phyloP scores from a whole-genome alignment of 2,888 invertebrate genomes.

The Lasiommata megera region DNA sequence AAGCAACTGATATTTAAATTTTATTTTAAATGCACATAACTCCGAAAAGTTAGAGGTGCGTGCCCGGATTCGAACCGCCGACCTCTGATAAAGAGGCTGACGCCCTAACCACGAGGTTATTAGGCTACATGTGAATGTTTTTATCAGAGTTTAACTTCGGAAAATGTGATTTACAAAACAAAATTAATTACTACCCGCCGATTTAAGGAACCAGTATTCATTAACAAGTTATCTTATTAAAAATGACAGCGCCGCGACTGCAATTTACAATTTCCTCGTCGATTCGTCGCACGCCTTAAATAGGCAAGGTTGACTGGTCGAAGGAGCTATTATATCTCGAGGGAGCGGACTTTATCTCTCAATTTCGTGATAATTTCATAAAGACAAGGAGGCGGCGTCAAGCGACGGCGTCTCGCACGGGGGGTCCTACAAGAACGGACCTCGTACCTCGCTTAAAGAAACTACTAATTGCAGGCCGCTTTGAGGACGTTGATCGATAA shows the following conservation, averaged over 20 bases:
- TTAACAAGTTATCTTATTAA: slow-evolving; percentile 17
- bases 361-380: slow-evolving; percentile 75
- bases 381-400: slow-evolving; percentile 52
- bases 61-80: too few species aligned
- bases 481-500: slow-evolving; percentile 72
- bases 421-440: slow-evolving; percentile 50
- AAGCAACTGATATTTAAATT: too few species aligned
- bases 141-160: too few species aligned
- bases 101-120: too few species aligned
- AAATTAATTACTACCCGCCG: too few species aligned
- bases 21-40: too few species aligned
- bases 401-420: slow-evolving; percentile 52
- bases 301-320: slow-evolving; percentile 53
- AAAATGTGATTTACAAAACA: too few species aligned
- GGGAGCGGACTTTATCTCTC: slow-evolving; percentile 65
- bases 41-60: too few species aligned
- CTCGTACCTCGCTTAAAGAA: slow-evolving; percentile 40
- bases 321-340: slow-evolving; percentile 66
- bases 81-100: too few species aligned
- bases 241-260: background rate
- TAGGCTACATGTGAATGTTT: too few species aligned
- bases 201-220: background rate
- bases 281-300: slow-evolving; percentile 49
- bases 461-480: slow-evolving; percentile 70
- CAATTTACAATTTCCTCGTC: slow-evolving; percentile 33